A percentile compares a stretch with the other conserved stretches of the same genome.
Evolutionary conservation across 2,113 vertebrate species (phyloP).

Genomic region (Recurvirostra avosetta): DNA sequence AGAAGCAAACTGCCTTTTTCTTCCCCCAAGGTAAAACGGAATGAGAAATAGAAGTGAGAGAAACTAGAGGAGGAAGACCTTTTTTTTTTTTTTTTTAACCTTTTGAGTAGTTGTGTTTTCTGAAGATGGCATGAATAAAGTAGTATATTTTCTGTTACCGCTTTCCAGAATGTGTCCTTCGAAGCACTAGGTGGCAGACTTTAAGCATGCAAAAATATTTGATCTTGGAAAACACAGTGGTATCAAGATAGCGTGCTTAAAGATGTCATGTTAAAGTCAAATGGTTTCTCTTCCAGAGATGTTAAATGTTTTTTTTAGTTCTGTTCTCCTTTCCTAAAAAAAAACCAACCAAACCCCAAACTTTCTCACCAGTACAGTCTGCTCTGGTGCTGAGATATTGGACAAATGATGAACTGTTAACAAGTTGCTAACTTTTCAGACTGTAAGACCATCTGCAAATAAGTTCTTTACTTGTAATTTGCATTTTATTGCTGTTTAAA

Average conservation of each 20-base stretch:
- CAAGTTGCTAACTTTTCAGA: not conserved
- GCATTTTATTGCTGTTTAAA: not conserved
- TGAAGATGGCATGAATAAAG: not conserved
- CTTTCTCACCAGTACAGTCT: not conserved
- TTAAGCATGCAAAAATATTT: not conserved
- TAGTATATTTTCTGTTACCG: not conserved
- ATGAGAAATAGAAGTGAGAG: not conserved
- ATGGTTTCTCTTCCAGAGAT: not conserved
- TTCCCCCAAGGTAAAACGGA: not conserved
- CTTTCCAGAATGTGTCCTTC: not conserved
- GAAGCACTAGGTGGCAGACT: constrained; percentile 59
- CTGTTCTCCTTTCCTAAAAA: not conserved
- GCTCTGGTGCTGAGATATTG: not conserved
- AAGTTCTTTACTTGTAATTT: not conserved
- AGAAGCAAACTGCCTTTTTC: not conserved
- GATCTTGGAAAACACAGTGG: not conserved
- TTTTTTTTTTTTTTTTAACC: not conserved
- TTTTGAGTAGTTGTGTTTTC: not conserved
- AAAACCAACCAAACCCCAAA: not conserved
- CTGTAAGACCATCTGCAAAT: not conserved
- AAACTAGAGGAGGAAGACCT: not conserved
- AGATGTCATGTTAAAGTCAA: not conserved
- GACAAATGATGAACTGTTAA: not conserved
- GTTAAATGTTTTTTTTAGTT: not conserved
- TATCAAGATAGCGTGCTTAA: not conserved